Evolutionary conservation across 2,888 invertebrate genomes (phyloP), one percentile per base, ranked within the genome.

Genomic region (Leucophenga montana): DNA sequence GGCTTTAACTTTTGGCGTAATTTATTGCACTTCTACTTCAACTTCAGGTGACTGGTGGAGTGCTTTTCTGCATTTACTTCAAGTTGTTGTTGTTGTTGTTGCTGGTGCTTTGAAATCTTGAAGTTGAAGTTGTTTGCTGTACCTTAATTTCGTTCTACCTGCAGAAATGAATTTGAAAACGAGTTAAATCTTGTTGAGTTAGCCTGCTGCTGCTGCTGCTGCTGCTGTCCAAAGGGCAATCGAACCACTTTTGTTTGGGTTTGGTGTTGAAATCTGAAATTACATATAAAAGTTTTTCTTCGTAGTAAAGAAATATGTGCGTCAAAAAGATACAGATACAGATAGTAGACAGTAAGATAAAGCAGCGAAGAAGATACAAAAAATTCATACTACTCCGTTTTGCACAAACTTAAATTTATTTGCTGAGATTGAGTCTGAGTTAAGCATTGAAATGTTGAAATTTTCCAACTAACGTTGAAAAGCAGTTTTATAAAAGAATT

Each of bases 1-100:
- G 16, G 39, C 39, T 83, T 81, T 77, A 80, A 82, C 78, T 80
- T 77, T 80, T 66, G 82, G 72, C 80, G 80, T 82, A 83, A 83
- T 83, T 82, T 82, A 82, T 79, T 75, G 77, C 71, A 73, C 69
- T 73, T 68, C 59, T 50, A 11, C 27, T 27, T 2, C 27, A 11
- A 50, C 50, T 50, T 39, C 39, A 39, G 39, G 5, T 39, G 39
- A 27, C 56, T 20, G 27, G 33, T 33, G 33, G n/a, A 33, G 59
- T 50, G 14, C 33, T 59, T 14, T 59, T 11, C 8, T 46, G 18
- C 18, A 20, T 20, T 46, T 27, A 27, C 27, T 27, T 27, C 27
- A 27, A 27, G 27, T 27, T 64, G 22, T 13, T 64, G 46, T 48
- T 64, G 22, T 13, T 64, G 46, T 48, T 64, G 27, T 27, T 64